Evolutionary conservation across 2,888 invertebrate species (phyloP), one percentile per base, ranked within the genome.

Genomic region (Drosophila limbata): DNA sequence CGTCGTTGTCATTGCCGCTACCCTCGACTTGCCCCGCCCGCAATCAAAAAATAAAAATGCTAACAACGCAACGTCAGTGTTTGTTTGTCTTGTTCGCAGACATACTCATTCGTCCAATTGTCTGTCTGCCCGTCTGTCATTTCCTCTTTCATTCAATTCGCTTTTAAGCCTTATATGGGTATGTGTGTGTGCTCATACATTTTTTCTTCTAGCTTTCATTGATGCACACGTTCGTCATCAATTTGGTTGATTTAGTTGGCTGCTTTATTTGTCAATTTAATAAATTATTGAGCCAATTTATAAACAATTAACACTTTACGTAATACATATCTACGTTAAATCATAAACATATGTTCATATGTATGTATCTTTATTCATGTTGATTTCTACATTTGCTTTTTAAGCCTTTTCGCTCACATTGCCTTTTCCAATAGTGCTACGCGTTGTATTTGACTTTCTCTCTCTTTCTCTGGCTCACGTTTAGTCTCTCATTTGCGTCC

Each of bases 111-210:
- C 25, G n/a, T 55, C 62, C 59, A 69, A 76, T 78, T 73, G 69
- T 67, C 48, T 69, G 79, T 68, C 47, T 64, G 48, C 6, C 51
- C 15, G 39, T 75, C 57, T 75, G 66, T 52, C 53, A 64, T 76
- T 78, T 81, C 81, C 78, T 81, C 66, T 73, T 62, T 76, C 55
- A 45, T 62, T 79, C 65, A 68, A 70, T 72, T 67, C 44, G 40
- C 53, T 65, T 68, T 56, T 44, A 60, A 67, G 47, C 57, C 62
- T 53, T 56, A 61, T 35, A n/a, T 28, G 10, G 37, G 10, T 37
- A 15, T 35, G n/a, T 61, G 53, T 48, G 13, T 42, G 25, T 59
- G 17, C 33, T 37, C 9, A 45, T 39, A 28, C 28, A 4, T 42
- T 37, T 60, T 42, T 44, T 62, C 39, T 61, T 68, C 33, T 82